Percentiles rank a stretch among this genome's conserved stretches.
Conservation (phyloP, 2,888 invertebrate species). For the Coronaproctus castanopsis region DNA sequence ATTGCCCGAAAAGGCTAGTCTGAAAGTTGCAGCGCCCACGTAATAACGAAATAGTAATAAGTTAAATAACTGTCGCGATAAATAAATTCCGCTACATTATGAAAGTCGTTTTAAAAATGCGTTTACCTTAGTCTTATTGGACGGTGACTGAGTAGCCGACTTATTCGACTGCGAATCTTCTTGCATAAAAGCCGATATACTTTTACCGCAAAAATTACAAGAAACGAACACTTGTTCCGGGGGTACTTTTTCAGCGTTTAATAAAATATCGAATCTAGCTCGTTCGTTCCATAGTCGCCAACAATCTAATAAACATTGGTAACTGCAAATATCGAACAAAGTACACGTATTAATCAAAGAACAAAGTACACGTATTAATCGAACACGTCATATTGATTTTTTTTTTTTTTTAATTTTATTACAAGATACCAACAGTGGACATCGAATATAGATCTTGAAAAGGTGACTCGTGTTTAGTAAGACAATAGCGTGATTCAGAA, state of each 20-base stretch:
- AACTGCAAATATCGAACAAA: conserved; percentile 34
- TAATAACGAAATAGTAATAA: too few relatives aligned
- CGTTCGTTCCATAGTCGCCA: conserved; percentile 83
- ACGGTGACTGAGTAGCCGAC: not conserved
- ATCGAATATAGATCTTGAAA: too few relatives aligned
- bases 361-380: not conserved
- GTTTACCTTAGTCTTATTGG: too few relatives aligned
- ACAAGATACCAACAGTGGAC: too few relatives aligned
- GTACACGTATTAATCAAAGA: not conserved
- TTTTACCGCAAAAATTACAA: conserved; percentile 89
- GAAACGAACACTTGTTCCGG: conserved; percentile 54
- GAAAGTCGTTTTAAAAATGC: too few relatives aligned
- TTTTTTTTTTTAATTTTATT: too few relatives aligned
- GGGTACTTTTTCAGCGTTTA: conserved; percentile 36
- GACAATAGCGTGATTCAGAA: too few relatives aligned
- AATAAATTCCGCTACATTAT: too few relatives aligned
- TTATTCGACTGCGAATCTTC: not conserved
- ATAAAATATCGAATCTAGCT: conserved; percentile 69
- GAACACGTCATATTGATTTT: not conserved
- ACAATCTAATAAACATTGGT: conserved; percentile 60
- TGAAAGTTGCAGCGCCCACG: too few relatives aligned
- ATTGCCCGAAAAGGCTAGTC: too few relatives aligned
- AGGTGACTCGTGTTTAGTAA: too few relatives aligned
- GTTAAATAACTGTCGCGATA: too few relatives aligned
- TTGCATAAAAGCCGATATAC: conserved; percentile 34